phyloP scores from a whole-genome alignment of 2,113 vertebrate species.

The Syngnathus floridae region DNA sequence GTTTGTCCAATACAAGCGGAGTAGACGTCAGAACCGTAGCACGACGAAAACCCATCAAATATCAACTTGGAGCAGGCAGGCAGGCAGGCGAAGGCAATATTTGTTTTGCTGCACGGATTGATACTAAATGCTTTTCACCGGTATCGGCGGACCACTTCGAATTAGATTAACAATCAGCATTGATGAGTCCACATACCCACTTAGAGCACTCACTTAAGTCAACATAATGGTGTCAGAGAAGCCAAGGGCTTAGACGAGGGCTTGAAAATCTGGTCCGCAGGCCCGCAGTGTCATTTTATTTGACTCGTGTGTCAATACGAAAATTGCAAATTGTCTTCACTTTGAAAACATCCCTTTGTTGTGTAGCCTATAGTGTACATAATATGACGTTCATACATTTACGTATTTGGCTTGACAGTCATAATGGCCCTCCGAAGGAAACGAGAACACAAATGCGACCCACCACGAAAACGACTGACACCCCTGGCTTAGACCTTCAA shows the following conservation, averaged over 20 bases:
- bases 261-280: too few species aligned
- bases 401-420: too few species aligned
- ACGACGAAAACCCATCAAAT: slow-evolving; percentile 24
- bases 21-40: slow-evolving; percentile 1
- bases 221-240: slow-evolving; percentile 21
- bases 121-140: slow-evolving; percentile 29
- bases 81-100: slow-evolving; percentile 6
- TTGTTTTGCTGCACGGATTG: slow-evolving; percentile 35
- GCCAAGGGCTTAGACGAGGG: slow-evolving; percentile 16
- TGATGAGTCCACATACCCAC: slow-evolving; percentile 20
- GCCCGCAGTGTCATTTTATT: too few species aligned
- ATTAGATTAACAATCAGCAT: slow-evolving; percentile 25
- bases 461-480: too few species aligned
- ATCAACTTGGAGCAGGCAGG: slow-evolving; percentile 2
- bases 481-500: background rate
- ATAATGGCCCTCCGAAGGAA: too few species aligned
- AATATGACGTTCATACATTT: too few species aligned
- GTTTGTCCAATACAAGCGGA: background rate
- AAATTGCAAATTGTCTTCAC: too few species aligned
- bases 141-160: slow-evolving; percentile 37
- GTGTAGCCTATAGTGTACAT: too few species aligned
- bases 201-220: slow-evolving; percentile 29
- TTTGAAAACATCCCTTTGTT: too few species aligned
- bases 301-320: too few species aligned
- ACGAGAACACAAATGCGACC: too few species aligned